Conservation (phyloP, 2,797 vertebrate species). For the Falco biarmicus region DNA sequence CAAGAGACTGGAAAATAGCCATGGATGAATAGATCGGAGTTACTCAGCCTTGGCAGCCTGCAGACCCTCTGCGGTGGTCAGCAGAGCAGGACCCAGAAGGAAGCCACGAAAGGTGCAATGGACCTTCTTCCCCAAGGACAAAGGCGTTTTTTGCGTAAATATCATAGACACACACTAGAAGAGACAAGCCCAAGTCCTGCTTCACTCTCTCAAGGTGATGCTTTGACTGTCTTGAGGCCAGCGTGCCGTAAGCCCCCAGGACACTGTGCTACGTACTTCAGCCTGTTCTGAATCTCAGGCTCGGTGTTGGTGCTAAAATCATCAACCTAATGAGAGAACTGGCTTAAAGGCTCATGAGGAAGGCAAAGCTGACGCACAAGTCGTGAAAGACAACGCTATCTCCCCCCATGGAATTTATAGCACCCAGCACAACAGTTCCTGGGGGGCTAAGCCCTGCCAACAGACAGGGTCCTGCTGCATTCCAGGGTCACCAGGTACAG, state of each 20-base stretch:
- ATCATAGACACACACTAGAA: neutral
- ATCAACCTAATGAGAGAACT: neutral
- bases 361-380: neutral
- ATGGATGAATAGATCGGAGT: accelerated
- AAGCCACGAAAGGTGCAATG: accelerated
- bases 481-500: neutral
- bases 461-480: neutral
- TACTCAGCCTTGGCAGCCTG: neutral
- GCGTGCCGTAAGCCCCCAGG: neutral
- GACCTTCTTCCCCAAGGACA: neutral
- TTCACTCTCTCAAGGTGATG: neutral
- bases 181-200: neutral
- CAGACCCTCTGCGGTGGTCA: neutral
- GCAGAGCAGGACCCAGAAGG: neutral
- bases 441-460: neutral
- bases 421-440: neutral
- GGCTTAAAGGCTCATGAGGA: neutral
- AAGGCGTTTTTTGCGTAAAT: neutral
- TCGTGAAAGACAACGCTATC: neutral
- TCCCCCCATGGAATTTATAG: neutral
- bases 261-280: neutral
- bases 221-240: neutral
- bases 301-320: neutral
- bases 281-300: neutral
- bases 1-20: neutral